Evolutionary conservation across 2,888 invertebrate species (phyloP).

Genomic region (Macaria liturata): DNA sequence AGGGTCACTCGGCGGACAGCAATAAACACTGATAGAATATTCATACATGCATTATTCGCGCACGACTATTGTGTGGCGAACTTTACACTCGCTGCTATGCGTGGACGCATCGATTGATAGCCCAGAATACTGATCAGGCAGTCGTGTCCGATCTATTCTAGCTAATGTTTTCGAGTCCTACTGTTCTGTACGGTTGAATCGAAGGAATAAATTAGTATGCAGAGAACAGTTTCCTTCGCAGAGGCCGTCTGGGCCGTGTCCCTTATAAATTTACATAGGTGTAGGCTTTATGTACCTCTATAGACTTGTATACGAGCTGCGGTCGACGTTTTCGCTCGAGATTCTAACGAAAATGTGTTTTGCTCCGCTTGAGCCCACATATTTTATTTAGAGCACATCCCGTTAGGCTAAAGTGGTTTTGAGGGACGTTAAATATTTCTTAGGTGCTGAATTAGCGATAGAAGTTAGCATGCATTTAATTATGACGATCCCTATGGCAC

Average conservation of each 20-base stretch:
- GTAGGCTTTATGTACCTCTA: slow-evolving; percentile 31
- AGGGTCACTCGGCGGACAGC: slow-evolving; percentile 24
- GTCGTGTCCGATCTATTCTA: slow-evolving; percentile 38
- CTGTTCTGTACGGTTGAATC: slow-evolving; percentile 48
- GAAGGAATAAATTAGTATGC: slow-evolving; percentile 70
- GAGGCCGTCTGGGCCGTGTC: slow-evolving; percentile 60
- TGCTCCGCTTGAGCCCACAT: slow-evolving; percentile 22
- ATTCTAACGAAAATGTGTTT: slow-evolving; percentile 41
- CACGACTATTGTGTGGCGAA: slow-evolving; percentile 60
- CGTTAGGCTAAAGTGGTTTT: slow-evolving; percentile 22
- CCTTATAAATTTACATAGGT: slow-evolving; percentile 59
- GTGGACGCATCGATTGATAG: slow-evolving; percentile 50
- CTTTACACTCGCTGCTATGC: slow-evolving; percentile 58
- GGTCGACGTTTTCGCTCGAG: slow-evolving; percentile 34
- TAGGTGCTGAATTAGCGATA: no score
- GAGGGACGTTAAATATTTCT: slow-evolving; percentile 10
- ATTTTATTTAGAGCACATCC: slow-evolving; percentile 28
- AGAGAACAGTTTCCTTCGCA: slow-evolving; percentile 60
- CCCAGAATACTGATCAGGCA: slow-evolving; percentile 68
- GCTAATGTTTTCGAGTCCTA: slow-evolving; percentile 28
- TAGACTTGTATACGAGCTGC: slow-evolving; percentile 28
- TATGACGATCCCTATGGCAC: no score
- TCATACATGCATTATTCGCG: slow-evolving; percentile 47
- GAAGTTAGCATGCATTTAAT: no score
- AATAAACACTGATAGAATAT: slow-evolving; percentile 36